Evolutionary conservation across 2,113 vertebrate genomes (phyloP).

Genomic region (Cromileptes altivelis): DNA sequence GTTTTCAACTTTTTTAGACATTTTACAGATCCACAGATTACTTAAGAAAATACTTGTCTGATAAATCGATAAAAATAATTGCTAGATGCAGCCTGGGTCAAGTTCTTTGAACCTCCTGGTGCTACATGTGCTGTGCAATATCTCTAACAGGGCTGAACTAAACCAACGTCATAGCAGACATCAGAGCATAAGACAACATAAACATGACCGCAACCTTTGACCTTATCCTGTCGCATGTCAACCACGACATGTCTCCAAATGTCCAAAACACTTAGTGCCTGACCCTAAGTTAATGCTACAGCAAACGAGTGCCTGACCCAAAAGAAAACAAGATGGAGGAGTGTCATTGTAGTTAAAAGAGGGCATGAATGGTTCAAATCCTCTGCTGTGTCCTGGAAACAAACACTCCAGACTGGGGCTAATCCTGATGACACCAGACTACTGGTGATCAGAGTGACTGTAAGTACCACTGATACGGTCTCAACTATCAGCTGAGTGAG

Average conservation of each 20-base stretch:
- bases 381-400: not conserved
- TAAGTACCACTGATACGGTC: not conserved
- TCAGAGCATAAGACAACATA: conserved; percentile 28
- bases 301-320: conserved; percentile 33
- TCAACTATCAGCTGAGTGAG: not conserved
- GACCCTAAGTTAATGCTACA: conserved; percentile 33
- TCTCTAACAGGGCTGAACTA: not conserved
- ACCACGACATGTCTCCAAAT: conserved; percentile 11
- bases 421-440: conserved; percentile 25
- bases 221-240: conserved; percentile 22
- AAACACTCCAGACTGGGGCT: not conserved
- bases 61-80: not conserved
- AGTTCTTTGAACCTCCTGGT: not conserved
- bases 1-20: not conserved
- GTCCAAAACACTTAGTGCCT: conserved; percentile 22
- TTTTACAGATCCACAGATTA: not conserved
- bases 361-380: conserved; percentile 11
- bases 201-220: conserved; percentile 41
- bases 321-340: conserved; percentile 17
- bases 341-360: not conserved
- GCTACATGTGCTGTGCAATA: not conserved
- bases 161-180: not conserved
- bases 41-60: not conserved
- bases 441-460: not conserved
- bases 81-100: not conserved